Evolutionary conservation across 1,140 invertebrate genomes (phyloP).

Genomic region (Heliconius nattereri): DNA sequence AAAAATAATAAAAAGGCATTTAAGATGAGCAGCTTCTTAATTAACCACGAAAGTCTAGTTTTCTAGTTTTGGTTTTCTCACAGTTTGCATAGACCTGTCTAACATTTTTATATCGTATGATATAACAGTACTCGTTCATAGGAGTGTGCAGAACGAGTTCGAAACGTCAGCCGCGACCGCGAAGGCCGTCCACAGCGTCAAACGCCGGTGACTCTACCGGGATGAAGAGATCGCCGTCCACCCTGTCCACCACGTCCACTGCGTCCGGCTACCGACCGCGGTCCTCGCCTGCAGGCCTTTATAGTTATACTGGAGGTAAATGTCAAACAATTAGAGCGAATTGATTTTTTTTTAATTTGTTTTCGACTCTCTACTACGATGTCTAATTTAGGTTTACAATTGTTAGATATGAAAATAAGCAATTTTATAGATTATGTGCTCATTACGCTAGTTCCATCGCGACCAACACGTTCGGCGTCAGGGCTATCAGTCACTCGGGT

Average conservation of each 20-base stretch:
- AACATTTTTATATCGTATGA: not conserved
- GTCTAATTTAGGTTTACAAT: no score
- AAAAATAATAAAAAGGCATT: no score
- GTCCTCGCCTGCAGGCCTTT: conserved; percentile 87
- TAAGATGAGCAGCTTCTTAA: not conserved
- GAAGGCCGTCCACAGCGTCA: conserved; percentile 59
- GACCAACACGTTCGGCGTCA: conserved; percentile 85
- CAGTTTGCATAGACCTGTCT: not conserved
- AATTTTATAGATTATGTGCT: no score
- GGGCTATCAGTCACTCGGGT: conserved; percentile 84
- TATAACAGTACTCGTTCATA: conserved; percentile 44
- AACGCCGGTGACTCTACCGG: conserved; percentile 46
- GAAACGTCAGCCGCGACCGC: conserved; percentile 80
- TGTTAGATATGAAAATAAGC: no score
- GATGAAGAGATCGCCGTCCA: conserved; percentile 73
- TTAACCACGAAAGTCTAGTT: not conserved
- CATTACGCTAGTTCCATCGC: conserved; percentile 62
- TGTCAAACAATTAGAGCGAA: not conserved
- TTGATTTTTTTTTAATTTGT: no score
- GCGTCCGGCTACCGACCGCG: conserved; percentile 83
- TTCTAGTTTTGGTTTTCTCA: not conserved
- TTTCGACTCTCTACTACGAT: no score
- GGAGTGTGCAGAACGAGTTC: conserved; percentile 82
- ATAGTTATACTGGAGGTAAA: conserved; percentile 85
- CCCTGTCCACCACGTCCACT: conserved; percentile 82